Evolutionary conservation across 2,797 vertebrate genomes (phyloP), one percentile per base, ranked within the genome.

Genomic region (Enoplosus armatus): DNA sequence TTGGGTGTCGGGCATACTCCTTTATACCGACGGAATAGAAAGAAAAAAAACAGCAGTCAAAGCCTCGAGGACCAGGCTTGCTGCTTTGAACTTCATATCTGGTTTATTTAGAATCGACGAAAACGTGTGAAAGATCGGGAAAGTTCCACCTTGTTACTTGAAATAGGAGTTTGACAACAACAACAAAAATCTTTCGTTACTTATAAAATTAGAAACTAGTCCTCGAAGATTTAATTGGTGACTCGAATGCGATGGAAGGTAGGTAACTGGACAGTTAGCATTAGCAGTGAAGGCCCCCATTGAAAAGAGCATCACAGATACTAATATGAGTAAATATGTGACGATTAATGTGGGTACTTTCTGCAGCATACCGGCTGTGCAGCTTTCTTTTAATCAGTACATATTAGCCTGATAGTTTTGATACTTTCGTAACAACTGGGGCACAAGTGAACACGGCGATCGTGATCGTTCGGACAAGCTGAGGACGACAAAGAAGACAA

Each of bases 41-140:
- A n/a, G n/a, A n/a, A n/a, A n/a, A n/a, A 26, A 73, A 45, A 43
- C 15, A 59, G 50, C 59, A 60, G 39, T 33, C 12, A 39, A 37
- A 68, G 24, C 8, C 16, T 45, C 27, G 33, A 12, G 5, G 39
- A 16, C 16, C 37, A 33, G 8, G n/a, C n/a, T 3, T 5, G 3
- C 24, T 53, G 29, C 62, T 35, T 45, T 26, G 2, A 50, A 51
- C 51, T 18, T 9, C 6, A 48, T 10, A 45, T 18, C 18, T 65
- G 37, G 20, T 60, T 26, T 51, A 43, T 53, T 39, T n/a, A 8
- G 20, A 48, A 48, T 48, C 31, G 26, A 16, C 16, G 45, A n/a
- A 33, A 65, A 35, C 43, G 60, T 20, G 9, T 63, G 35, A 39
- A 39, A 35, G 56, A 59, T 1, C 6, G 0, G 4, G 9, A 29